phyloP scores from a whole-genome alignment of 2,113 vertebrate species.

The Rhizomys pruinosus region DNA sequence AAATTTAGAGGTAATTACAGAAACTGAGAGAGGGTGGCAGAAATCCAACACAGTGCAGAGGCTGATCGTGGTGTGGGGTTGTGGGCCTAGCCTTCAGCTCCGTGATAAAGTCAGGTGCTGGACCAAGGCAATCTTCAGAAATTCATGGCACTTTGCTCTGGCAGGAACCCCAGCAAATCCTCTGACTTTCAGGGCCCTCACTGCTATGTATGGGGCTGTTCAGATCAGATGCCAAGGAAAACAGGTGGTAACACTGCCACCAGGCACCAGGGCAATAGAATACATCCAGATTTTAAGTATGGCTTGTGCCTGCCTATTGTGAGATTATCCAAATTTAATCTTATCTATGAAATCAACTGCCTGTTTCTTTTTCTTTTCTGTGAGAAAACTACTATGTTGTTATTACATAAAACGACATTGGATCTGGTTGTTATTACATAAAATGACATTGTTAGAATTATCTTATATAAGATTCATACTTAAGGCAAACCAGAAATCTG shows the following conservation, averaged over 20 bases:
- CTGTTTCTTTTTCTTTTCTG: neutral
- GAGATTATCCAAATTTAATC: neutral
- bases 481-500: neutral
- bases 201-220: neutral
- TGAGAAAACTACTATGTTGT: too few species aligned
- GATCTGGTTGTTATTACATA: neutral
- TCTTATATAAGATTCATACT: neutral
- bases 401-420: too few species aligned
- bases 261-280: neutral
- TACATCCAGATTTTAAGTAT: neutral
- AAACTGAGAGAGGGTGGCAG: slow-evolving; percentile 45
- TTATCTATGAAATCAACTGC: neutral
- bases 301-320: neutral
- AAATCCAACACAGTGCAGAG: slow-evolving; percentile 43
- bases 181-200: slow-evolving; percentile 3
- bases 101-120: slow-evolving; percentile 16
- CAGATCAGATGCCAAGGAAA: slow-evolving; percentile 24
- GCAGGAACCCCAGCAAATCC: neutral
- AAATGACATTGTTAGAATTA: neutral
- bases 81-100: neutral
- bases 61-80: neutral
- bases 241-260: neutral
- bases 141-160: slow-evolving; percentile 18
- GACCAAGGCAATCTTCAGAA: neutral
- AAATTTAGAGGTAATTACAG: slow-evolving; percentile 71